Percentiles rank a stretch among this genome's conserved stretches.
Conservation (phyloP, 2,888 invertebrate species). For the Limnephilus auricula region DNA sequence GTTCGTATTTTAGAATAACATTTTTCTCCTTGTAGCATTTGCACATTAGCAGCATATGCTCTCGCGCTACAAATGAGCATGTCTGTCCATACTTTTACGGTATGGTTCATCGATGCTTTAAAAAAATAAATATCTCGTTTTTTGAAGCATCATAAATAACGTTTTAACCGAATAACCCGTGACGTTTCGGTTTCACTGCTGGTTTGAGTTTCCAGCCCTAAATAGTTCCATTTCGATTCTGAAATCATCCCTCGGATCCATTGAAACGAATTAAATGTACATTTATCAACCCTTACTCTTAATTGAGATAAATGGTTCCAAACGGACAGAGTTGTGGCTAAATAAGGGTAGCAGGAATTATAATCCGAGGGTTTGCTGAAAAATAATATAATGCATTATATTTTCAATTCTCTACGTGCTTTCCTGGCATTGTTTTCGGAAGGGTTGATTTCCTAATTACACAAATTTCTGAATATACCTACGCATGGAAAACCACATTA, state of each 20-base stretch:
- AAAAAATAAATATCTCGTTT: background rate
- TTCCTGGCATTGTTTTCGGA: background rate
- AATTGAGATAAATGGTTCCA: constrained; percentile 25
- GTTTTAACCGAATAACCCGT: background rate
- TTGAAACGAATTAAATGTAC: constrained; percentile 17
- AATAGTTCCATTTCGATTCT: background rate
- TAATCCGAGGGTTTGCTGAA: background rate
- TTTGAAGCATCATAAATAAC: background rate
- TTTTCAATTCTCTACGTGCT: background rate
- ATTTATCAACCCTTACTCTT: constrained; percentile 21
- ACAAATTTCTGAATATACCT: background rate
- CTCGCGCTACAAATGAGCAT: no score
- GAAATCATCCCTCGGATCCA: constrained; percentile 12
- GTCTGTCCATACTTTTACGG: no score
- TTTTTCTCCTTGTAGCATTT: no score
- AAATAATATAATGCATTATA: background rate
- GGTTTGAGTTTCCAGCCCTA: background rate
- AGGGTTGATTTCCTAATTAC: background rate
- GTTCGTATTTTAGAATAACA: no score
- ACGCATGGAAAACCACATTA: background rate
- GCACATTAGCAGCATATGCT: no score
- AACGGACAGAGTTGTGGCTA: background rate
- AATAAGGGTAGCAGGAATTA: background rate
- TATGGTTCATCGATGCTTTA: background rate
- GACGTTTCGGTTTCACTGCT: background rate